A percentile compares a stretch with the other conserved stretches of the same genome.
phyloP scores from a whole-genome alignment of 2,113 vertebrate genomes.

The Camelus bactrianus region DNA sequence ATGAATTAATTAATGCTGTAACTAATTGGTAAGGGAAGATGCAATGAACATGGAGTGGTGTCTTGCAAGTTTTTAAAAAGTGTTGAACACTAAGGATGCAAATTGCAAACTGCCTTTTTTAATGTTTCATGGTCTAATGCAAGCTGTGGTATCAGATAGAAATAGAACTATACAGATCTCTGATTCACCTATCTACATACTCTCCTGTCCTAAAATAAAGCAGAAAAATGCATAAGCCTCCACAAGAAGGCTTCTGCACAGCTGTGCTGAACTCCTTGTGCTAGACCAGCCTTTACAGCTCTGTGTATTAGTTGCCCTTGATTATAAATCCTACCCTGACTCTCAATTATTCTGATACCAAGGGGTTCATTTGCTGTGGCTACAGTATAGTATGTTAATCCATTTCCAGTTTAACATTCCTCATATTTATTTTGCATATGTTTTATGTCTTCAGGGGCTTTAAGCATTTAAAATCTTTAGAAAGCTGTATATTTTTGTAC shows the following conservation, averaged over 20 bases:
- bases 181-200: conserved; percentile 56
- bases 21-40: background rate
- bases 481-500: background rate
- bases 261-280: background rate
- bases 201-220: conserved; percentile 66
- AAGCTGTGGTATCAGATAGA: conserved; percentile 24
- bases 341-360: conserved; percentile 64
- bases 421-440: conserved; percentile 37
- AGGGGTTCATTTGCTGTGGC: background rate
- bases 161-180: conserved; percentile 52
- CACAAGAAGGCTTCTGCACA: conserved; percentile 52
- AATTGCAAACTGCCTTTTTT: conserved; percentile 47
- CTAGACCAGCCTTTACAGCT: conserved; percentile 17
- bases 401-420: background rate
- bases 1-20: background rate
- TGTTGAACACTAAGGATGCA: conserved; percentile 10
- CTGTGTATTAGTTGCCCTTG: background rate
- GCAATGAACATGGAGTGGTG: background rate
- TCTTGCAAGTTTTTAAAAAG: background rate
- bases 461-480: conserved; percentile 56
- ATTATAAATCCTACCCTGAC: background rate
- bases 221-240: background rate
- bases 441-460: conserved; percentile 5
- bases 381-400: background rate
- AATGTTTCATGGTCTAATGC: conserved; percentile 33